phyloP scores from a whole-genome alignment of 1,140 invertebrate species.

The Samia ricini region DNA sequence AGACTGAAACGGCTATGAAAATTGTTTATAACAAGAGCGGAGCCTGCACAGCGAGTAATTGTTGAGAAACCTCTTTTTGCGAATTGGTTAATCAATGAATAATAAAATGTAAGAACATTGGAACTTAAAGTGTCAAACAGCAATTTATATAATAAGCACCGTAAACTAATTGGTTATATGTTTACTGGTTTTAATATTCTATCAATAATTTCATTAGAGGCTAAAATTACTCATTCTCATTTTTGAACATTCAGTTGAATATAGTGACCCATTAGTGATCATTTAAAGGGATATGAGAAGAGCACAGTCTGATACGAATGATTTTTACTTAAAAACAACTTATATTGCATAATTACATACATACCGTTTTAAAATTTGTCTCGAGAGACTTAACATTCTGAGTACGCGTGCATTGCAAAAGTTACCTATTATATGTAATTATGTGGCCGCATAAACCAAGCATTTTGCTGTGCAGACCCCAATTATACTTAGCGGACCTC shows the following conservation, averaged over 20 bases:
- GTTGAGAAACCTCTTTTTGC: constrained; percentile 18
- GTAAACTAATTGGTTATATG: no score
- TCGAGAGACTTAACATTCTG: constrained; percentile 58
- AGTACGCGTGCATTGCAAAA: constrained; percentile 62
- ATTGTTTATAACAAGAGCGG: constrained; percentile 20
- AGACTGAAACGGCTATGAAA: constrained; percentile 23
- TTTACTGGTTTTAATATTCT: no score
- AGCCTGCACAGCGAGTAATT: constrained; percentile 15
- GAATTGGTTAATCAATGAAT: constrained; percentile 20
- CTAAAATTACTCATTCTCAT: no score
- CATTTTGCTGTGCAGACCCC: constrained; percentile 56
- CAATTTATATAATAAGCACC: no score
- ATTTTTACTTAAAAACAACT: not conserved
- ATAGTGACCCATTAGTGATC: no score
- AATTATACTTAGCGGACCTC: constrained; percentile 65
- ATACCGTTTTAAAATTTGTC: constrained; percentile 56
- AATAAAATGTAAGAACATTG: constrained; percentile 2
- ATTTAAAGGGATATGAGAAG: no score
- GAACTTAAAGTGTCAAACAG: not conserved
- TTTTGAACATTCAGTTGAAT: no score
- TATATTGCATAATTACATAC: constrained; percentile 9
- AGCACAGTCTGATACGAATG: not conserved
- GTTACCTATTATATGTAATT: constrained; percentile 69
- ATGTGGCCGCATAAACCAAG: constrained; percentile 62
- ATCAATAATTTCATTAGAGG: no score